phyloP scores from a whole-genome alignment of 2,797 vertebrate species.

The Rhincodon typus region DNA sequence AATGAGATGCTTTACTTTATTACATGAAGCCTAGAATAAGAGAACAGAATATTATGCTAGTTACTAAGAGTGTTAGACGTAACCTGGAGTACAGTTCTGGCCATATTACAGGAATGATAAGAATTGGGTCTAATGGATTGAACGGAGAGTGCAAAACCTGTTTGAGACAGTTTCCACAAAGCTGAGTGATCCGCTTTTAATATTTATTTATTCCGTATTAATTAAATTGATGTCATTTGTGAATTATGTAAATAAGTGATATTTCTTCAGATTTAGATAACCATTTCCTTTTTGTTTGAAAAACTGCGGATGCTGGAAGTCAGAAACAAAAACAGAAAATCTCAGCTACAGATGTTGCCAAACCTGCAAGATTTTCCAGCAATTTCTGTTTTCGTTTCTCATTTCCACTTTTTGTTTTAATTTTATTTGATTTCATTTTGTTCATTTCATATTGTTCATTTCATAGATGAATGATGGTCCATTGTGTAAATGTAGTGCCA shows the following conservation, averaged over 20 bases:
- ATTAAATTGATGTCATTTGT: background rate
- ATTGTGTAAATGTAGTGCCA: conserved; percentile 93
- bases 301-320: no score
- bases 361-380: no score
- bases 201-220: background rate
- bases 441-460: background rate
- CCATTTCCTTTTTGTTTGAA: background rate
- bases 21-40: background rate
- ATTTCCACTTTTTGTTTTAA: no score
- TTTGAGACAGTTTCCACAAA: background rate
- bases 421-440: background rate
- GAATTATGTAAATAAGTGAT: conserved; percentile 1
- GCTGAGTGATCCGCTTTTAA: background rate
- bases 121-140: background rate
- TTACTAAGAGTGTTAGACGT: no score
- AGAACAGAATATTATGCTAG: background rate
- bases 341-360: no score
- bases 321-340: no score
- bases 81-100: background rate
- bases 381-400: no score
- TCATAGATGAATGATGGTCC: conserved; percentile 96
- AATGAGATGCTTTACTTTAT: background rate
- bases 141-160: background rate
- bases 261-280: background rate
- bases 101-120: background rate